Base-by-base conservation (phyloP, 1,140 invertebrate genomes). In the Cotesia glomerata region DNA sequence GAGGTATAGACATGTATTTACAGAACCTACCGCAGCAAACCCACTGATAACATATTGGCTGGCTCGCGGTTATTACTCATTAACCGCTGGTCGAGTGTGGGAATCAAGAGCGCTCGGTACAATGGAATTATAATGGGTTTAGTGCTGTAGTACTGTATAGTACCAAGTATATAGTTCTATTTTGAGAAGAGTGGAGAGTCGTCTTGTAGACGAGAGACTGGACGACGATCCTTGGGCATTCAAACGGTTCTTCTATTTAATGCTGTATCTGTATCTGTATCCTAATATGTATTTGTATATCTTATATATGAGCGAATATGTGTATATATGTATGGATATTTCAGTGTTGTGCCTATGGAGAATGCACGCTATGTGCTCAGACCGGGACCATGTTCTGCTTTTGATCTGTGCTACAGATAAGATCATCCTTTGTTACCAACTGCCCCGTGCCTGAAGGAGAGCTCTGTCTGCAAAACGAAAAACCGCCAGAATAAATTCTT, bases 321-420 rank as follows among this genome's bases (percentile, higher is more conserved):
- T 45, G 5, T 45, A 45, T 45, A 45, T 62, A 26, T 14, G 34
- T 59, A 58, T 61, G 67, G 66, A 74, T 68, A 70, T 54, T 52
- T 70, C 56, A 61, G 63, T 71, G 35, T 76, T 75, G 74, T 72
- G 75, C 78, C 73, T 85, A 83, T 84, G 76, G 82, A 79, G 82
- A 85, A 85, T 85, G 83, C 80, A 75, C 77, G 83, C 82, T 84
- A 85, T 85, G 81, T 52, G 32, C 66, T 2, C 52, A 56, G 18
- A 68, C 79, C 75, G 77, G 78, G 79, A 76, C 80, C 79, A 79
- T 82, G 81, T 82, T 82, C 79, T 82, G 83, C 78, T 85, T 86
- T 86, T 84, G 84, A 85, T 86, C 80, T 80, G 82, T 84, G 74
- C 75, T 75, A 79, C 74, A 79, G 81, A 80, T 82, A 81, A 81